Conservation (phyloP, 2,797 vertebrate genomes). For the Danio aesculapii region DNA sequence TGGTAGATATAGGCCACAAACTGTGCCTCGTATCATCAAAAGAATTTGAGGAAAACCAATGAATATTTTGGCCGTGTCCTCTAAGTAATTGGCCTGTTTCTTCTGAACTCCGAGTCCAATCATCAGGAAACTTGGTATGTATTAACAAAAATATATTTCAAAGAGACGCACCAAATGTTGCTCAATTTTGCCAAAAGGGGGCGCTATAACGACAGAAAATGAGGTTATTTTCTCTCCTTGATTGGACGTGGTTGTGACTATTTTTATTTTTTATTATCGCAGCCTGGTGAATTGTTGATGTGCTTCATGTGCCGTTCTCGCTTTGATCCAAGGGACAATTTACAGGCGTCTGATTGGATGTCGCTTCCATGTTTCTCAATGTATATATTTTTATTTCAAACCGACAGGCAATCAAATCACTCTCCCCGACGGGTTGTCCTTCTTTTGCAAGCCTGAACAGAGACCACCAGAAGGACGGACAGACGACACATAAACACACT, state of each 20-base stretch:
- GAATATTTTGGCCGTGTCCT: not conserved
- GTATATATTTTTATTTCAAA: conserved; percentile 36
- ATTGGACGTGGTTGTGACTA: not conserved
- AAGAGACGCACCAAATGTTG: not conserved
- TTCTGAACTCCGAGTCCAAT: not conserved
- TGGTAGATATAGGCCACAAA: not conserved
- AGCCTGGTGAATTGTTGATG: conserved; percentile 18
- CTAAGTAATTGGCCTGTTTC: not conserved
- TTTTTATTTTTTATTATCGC: not conserved
- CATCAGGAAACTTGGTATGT: not conserved
- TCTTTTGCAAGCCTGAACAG: not conserved
- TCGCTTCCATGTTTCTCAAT: conserved; percentile 7
- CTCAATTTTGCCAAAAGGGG: not conserved
- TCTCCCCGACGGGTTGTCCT: not conserved
- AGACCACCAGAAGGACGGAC: not conserved
- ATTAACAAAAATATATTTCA: not conserved
- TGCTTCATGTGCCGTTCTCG: not conserved
- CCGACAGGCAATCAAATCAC: conserved; percentile 24
- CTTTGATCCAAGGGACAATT: conserved; percentile 9
- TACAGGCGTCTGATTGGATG: conserved; percentile 24
- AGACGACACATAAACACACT: not conserved
- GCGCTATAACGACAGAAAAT: not conserved
- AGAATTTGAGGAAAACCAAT: too few species aligned
- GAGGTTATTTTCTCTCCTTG: not conserved
- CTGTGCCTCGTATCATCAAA: not conserved